Percentiles rank a stretch among this genome's conserved stretches.
Conservation (phyloP, 1,140 invertebrate species). For the Archegozetes longisetosus region DNA sequence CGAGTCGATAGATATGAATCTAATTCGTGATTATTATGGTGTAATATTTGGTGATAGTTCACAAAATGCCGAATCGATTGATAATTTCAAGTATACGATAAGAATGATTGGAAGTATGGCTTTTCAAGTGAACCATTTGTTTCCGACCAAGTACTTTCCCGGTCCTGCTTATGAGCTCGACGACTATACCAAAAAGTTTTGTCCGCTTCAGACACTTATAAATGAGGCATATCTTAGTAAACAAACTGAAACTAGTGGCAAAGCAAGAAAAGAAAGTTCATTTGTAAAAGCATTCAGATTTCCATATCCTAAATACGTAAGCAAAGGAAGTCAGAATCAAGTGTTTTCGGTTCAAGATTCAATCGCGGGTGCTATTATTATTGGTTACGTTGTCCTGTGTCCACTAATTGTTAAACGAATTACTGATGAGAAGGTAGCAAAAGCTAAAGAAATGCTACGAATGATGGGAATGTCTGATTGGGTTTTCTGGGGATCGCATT, state of each 20-base stretch:
- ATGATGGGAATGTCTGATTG: conserved; percentile 43
- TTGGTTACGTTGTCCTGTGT: conserved; percentile 8
- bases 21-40: neutral
- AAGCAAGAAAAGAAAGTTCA: neutral
- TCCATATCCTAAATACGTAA: conserved; percentile 1
- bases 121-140: neutral
- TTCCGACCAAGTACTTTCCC: neutral
- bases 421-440: conserved; percentile 13
- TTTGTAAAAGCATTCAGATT: neutral
- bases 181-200: neutral
- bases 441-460: conserved; percentile 36
- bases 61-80: neutral
- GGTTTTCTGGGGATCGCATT: conserved; percentile 43
- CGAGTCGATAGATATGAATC: neutral
- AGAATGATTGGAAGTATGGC: neutral
- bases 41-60: neutral
- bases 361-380: neutral
- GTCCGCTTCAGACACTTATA: neutral
- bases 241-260: neutral
- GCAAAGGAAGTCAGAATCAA: neutral
- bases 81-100: neutral
- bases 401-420: conserved; percentile 16
- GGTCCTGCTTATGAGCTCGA: neutral
- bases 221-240: neutral
- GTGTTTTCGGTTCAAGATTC: conserved; percentile 4